Conservation (phyloP, 35 echinoderm and acorn worm genomes). For the Strongylocentrotus purpuratus region DNA sequence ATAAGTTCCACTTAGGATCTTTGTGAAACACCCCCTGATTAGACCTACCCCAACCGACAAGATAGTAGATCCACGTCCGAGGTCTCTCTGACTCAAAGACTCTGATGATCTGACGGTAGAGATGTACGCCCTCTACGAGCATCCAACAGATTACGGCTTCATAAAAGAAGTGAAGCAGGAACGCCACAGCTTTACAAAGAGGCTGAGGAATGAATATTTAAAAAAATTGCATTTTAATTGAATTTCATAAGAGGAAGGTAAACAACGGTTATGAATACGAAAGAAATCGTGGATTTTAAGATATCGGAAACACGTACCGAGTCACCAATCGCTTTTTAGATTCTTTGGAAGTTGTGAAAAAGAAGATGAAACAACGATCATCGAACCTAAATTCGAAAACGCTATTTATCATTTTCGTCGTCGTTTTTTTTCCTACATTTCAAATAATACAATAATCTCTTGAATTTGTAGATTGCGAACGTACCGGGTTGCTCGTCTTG, state of each 20-base stretch:
- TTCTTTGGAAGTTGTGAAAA: too few relatives aligned
- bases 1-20: too few relatives aligned
- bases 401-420: too few relatives aligned
- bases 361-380: too few relatives aligned
- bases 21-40: too few relatives aligned
- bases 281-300: too few relatives aligned
- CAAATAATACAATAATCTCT: neutral
- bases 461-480: neutral
- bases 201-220: slow-evolving; percentile 37
- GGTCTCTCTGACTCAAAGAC: slow-evolving; percentile 59
- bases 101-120: slow-evolving; percentile 84
- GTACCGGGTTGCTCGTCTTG: slow-evolving; percentile 20
- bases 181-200: slow-evolving; percentile 56
- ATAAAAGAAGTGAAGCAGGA: slow-evolving; percentile 76
- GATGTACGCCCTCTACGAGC: slow-evolving; percentile 90
- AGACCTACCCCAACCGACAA: slow-evolving; percentile 52
- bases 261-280: too few relatives aligned
- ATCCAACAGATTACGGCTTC: slow-evolving; percentile 84
- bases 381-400: too few relatives aligned
- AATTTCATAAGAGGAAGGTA: neutral
- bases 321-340: too few relatives aligned
- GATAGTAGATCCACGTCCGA: slow-evolving; percentile 37
- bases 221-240: neutral
- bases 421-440: too few relatives aligned
- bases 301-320: too few relatives aligned